Conservation (phyloP, 2,888 invertebrate genomes). For the Platycheirus rosarum region DNA sequence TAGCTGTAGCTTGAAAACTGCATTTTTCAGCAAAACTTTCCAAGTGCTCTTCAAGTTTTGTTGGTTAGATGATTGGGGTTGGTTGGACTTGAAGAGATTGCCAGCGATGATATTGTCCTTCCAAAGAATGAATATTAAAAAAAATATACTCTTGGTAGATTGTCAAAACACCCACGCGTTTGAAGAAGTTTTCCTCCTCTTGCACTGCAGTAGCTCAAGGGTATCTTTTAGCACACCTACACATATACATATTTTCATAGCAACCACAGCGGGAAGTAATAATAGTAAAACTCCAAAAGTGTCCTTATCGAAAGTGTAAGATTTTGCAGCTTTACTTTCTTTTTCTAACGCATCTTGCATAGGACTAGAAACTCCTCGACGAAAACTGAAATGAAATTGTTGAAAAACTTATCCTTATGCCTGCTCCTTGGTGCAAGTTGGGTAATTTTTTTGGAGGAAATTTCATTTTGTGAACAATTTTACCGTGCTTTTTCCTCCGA, state of each 20-base stretch:
- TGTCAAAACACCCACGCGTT: background rate
- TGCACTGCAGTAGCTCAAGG: slow-evolving; percentile 65
- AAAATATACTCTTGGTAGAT: slow-evolving; percentile 6
- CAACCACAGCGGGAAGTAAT: slow-evolving; percentile 65
- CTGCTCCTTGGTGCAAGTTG: slow-evolving; percentile 14
- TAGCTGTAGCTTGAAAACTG: slow-evolving; percentile 57
- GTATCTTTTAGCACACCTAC: slow-evolving; percentile 23
- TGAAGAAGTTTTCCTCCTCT: slow-evolving; percentile 57
- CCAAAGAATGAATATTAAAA: slow-evolving; percentile 65
- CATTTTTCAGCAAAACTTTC: slow-evolving; percentile 72
- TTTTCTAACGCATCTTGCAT: slow-evolving; percentile 25
- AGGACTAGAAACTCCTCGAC: slow-evolving; percentile 1
- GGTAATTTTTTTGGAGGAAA: slow-evolving; percentile 55
- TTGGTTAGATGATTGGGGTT: slow-evolving; percentile 23
- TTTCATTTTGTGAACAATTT: slow-evolving; percentile 58
- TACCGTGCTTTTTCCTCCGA: slow-evolving; percentile 35
- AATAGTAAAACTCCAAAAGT: slow-evolving; percentile 73
- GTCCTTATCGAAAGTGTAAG: slow-evolving; percentile 74
- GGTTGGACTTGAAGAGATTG: slow-evolving; percentile 43
- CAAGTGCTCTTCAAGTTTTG: slow-evolving; percentile 57
- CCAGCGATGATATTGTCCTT: slow-evolving; percentile 47
- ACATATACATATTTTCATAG: background rate
- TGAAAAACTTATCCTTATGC: slow-evolving; percentile 50
- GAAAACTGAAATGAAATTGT: slow-evolving; percentile 54
- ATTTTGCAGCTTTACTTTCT: slow-evolving; percentile 67